Conservation (phyloP, 2,113 vertebrate genomes). For the Lagopus leucura region DNA sequence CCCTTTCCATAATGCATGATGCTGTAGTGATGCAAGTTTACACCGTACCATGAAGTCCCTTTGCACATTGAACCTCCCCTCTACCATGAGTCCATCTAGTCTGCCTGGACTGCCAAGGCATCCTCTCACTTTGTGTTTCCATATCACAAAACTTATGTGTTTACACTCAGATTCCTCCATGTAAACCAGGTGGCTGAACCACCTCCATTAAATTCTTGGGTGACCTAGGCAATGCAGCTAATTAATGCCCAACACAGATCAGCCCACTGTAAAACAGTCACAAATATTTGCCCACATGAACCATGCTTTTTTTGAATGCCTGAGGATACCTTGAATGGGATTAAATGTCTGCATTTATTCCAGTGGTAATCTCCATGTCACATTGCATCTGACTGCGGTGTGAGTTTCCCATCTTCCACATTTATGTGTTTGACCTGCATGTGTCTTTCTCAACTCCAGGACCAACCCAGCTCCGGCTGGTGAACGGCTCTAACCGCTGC, state of each 20-base stretch:
- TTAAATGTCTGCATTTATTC: background rate
- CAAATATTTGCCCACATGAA: background rate
- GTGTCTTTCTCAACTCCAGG: background rate
- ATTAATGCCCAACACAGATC: background rate
- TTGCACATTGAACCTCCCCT: background rate
- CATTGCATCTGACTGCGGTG: background rate
- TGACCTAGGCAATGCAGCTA: background rate
- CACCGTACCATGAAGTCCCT: background rate
- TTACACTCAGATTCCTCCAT: background rate
- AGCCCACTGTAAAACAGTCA: background rate
- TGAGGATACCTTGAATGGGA: background rate
- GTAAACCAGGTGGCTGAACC: background rate
- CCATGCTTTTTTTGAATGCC: background rate
- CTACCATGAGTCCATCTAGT: background rate
- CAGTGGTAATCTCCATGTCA: background rate
- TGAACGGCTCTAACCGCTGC: slow-evolving; percentile 33
- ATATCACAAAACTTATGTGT: background rate
- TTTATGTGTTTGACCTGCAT: background rate
- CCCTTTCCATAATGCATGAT: background rate
- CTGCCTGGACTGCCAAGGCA: background rate
- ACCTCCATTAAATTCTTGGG: background rate
- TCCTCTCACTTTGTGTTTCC: background rate
- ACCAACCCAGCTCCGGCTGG: slow-evolving; percentile 33
- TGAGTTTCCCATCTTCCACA: background rate
- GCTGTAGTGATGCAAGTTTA: background rate